Evolutionary conservation across 2,888 invertebrate genomes (phyloP).

Genomic region (Callyntrura sp.): DNA sequence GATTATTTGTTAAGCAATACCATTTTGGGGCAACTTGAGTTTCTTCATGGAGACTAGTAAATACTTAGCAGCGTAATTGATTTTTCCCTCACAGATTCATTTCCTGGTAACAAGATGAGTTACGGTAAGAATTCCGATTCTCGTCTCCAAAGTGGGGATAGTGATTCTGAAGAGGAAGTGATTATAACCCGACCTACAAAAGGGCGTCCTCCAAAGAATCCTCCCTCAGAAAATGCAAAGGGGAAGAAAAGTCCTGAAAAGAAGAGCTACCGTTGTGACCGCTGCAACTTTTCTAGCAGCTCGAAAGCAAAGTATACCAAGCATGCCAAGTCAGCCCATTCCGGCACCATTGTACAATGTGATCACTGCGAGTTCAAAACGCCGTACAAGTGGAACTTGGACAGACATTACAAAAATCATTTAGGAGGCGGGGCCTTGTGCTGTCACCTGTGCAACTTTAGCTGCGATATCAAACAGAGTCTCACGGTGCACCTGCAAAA

Average conservation of each 20-base stretch:
- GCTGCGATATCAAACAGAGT: conserved; percentile 96
- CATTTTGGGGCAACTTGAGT: no score
- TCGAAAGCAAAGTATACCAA: conserved; percentile 95
- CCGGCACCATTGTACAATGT: conserved; percentile 98
- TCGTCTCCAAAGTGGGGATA: conserved; percentile 21
- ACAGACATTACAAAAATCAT: conserved; percentile 97
- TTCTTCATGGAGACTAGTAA: not conserved
- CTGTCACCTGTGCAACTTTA: conserved; percentile 95
- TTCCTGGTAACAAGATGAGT: conserved; percentile 4
- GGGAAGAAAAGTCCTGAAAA: conserved; percentile 83
- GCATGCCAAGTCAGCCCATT: conserved; percentile 94
- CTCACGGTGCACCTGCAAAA: conserved; percentile 87
- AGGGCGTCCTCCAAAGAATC: not conserved
- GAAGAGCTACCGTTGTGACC: conserved; percentile 92
- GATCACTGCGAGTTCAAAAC: conserved; percentile 97
- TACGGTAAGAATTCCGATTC: conserved; percentile 28
- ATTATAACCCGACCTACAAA: not conserved
- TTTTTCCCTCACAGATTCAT: not conserved
- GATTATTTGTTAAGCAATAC: no score
- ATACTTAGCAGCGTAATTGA: not conserved
- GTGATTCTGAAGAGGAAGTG: conserved; percentile 53
- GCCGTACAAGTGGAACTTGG: conserved; percentile 94
- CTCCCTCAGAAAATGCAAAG: not conserved
- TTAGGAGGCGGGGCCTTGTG: conserved; percentile 93
- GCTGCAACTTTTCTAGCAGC: conserved; percentile 96